A percentile compares a stretch with the other conserved stretches of the same genome.
phyloP scores from a whole-genome alignment of 2,797 vertebrate genomes.

The Melopsittacus undulatus region DNA sequence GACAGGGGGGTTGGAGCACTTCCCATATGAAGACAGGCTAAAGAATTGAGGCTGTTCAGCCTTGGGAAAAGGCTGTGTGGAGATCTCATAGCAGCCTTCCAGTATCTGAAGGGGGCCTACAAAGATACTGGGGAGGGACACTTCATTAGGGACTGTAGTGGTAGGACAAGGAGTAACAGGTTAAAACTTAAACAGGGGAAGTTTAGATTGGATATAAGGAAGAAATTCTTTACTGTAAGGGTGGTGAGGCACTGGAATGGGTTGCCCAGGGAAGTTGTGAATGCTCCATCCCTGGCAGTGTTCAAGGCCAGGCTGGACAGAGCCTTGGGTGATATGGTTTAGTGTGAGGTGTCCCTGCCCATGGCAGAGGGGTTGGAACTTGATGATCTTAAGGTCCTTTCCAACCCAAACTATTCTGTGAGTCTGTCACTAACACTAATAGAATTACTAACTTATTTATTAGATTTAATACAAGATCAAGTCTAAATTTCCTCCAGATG shows the following conservation, averaged over 20 bases:
- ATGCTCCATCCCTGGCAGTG: not conserved
- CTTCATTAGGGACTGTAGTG: not conserved
- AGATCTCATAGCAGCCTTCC: not conserved
- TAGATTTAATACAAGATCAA: not conserved
- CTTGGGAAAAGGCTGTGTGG: not conserved
- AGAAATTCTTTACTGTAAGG: no score
- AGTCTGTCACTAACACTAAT: not conserved
- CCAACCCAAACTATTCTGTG: not conserved
- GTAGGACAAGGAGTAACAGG: not conserved
- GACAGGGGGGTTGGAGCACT: not conserved
- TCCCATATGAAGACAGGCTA: not conserved
- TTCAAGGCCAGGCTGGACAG: not conserved
- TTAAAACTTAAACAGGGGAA: not conserved
- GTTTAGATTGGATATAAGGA: not conserved
- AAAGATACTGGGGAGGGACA: not conserved
- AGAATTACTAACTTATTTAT: not conserved
- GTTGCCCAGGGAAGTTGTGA: fast-evolving
- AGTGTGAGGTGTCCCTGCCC: not conserved
- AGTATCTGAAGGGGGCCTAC: not conserved
- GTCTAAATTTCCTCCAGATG: not conserved
- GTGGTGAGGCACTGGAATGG: not conserved
- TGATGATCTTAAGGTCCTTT: not conserved
- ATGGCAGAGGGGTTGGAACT: not conserved
- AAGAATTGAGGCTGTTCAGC: not conserved
- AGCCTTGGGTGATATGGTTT: not conserved